These are phyloP conservation scores for Cardiocondyla obscurior DNA, from an alignment of 1,140 invertebrate genomes.

Conservation along the genomic window DNA sequence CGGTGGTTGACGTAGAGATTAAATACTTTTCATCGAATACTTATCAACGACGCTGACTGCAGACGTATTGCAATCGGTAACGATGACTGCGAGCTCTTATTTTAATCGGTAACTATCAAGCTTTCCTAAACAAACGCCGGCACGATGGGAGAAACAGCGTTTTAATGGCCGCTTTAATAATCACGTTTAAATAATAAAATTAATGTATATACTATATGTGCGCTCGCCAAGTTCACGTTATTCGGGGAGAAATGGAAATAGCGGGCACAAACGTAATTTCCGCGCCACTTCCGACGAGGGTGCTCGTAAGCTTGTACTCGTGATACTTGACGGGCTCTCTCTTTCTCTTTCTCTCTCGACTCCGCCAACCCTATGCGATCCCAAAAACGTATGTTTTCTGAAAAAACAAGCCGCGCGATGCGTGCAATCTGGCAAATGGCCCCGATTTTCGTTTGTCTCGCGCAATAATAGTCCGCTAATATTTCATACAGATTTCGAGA, in stretches of 20 bases:
- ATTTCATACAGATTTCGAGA: slow-evolving; percentile 7
- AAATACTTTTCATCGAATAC: background rate
- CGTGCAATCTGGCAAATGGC: slow-evolving; percentile 44
- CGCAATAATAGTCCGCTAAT: background rate
- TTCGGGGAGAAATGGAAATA: slow-evolving; percentile 43
- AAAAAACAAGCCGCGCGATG: slow-evolving; percentile 45
- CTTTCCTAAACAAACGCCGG: slow-evolving; percentile 10
- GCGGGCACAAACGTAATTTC: slow-evolving; percentile 53
- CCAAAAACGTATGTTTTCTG: slow-evolving; percentile 44
- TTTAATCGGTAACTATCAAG: no score
- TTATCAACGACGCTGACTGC: background rate
- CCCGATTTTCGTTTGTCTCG: slow-evolving; percentile 1
- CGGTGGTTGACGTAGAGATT: background rate
- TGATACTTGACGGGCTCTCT: slow-evolving; percentile 39
- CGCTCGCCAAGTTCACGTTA: slow-evolving; percentile 29
- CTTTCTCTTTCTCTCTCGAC: no score
- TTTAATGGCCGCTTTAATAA: slow-evolving; percentile 22
- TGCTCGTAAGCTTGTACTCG: slow-evolving; percentile 44
- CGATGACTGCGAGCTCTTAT: no score
- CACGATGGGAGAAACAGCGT: no score
- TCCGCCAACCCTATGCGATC: slow-evolving; percentile 33
- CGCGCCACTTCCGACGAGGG: slow-evolving; percentile 49
- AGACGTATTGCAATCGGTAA: background rate
- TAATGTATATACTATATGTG: slow-evolving; percentile 1
- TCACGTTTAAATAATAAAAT: slow-evolving; percentile 43